Conservation (phyloP, 2,113 vertebrate genomes). For the Lophius piscatorius region DNA sequence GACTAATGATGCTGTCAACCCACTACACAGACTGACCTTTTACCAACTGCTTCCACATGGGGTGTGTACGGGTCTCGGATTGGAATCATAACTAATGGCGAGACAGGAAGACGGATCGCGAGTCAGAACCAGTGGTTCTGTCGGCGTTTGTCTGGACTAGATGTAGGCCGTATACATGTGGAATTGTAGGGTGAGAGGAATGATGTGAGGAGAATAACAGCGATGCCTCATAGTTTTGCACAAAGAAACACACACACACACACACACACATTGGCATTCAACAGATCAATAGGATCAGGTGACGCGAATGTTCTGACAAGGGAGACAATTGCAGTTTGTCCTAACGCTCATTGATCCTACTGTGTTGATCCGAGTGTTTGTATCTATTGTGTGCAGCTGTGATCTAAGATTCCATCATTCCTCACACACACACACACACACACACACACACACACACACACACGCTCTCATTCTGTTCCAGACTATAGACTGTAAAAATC, state of each 20-base stretch:
- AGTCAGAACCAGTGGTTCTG: constrained; percentile 34
- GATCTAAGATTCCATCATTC: constrained; percentile 24
- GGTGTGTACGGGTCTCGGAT: constrained; percentile 51
- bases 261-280: constrained; percentile 1
- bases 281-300: constrained; percentile 50
- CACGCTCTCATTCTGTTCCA: neutral
- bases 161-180: constrained; percentile 25
- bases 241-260: constrained; percentile 1
- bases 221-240: constrained; percentile 7
- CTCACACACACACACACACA: constrained; percentile 3
- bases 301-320: constrained; percentile 47
- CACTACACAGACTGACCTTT: constrained; percentile 74
- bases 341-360: constrained; percentile 57
- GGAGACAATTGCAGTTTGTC: constrained; percentile 36
- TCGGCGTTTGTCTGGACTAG: constrained; percentile 37
- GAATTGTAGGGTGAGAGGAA: constrained; percentile 6
- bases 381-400: constrained; percentile 10
- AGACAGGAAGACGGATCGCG: constrained; percentile 32
- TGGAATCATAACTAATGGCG: constrained; percentile 66
- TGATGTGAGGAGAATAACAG: neutral
- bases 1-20: constrained; percentile 76
- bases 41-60: constrained; percentile 60
- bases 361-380: constrained; percentile 5
- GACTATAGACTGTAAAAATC: constrained; percentile 10
- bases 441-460: neutral